Percentiles rank a stretch among this genome's conserved stretches.
These are phyloP conservation scores for Bombyx mori DNA, from an alignment of 1,140 invertebrate genomes.

Conservation along the genomic window DNA sequence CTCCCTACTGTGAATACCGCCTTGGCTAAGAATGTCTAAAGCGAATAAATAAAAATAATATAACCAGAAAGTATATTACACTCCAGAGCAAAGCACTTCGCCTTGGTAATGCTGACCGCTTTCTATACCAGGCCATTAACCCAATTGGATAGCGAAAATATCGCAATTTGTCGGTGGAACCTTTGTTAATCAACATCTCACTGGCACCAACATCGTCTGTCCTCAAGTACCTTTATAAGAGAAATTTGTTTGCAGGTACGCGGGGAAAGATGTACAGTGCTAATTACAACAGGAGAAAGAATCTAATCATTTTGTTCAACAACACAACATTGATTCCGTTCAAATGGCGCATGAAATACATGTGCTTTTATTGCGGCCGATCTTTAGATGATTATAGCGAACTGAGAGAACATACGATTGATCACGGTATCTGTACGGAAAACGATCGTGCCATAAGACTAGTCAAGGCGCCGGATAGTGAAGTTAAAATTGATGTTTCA, in stretches of 20 bases:
- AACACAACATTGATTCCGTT: slow-evolving; percentile 47
- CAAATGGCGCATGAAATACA: slow-evolving; percentile 36
- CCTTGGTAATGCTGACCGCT: too few species aligned
- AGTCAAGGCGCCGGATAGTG: slow-evolving; percentile 21
- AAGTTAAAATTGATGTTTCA: slow-evolving; percentile 48
- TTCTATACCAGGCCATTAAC: too few species aligned
- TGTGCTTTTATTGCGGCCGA: slow-evolving; percentile 42
- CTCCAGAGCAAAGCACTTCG: too few species aligned
- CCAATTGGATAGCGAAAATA: too few species aligned
- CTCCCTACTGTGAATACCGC: too few species aligned
- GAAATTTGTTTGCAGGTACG: slow-evolving; percentile 52
- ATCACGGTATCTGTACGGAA: slow-evolving; percentile 26
- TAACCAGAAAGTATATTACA: too few species aligned
- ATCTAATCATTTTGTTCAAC: slow-evolving; percentile 44
- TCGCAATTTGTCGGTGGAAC: too few species aligned
- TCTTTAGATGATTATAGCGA: slow-evolving; percentile 18
- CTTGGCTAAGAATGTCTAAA: too few species aligned
- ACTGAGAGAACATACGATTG: slow-evolving; percentile 34
- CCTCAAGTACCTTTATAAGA: slow-evolving; percentile 8
- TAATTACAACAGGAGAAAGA: slow-evolving; percentile 21
- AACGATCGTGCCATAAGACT: slow-evolving; percentile 25
- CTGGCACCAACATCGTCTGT: background rate
- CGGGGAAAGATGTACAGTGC: slow-evolving; percentile 17
- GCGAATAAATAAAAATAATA: too few species aligned
- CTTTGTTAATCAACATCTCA: too few species aligned